Percentiles rank a stretch among this genome's conserved stretches.
phyloP scores from a whole-genome alignment of 1,140 invertebrate species.

The Trichonephila clavipes region DNA sequence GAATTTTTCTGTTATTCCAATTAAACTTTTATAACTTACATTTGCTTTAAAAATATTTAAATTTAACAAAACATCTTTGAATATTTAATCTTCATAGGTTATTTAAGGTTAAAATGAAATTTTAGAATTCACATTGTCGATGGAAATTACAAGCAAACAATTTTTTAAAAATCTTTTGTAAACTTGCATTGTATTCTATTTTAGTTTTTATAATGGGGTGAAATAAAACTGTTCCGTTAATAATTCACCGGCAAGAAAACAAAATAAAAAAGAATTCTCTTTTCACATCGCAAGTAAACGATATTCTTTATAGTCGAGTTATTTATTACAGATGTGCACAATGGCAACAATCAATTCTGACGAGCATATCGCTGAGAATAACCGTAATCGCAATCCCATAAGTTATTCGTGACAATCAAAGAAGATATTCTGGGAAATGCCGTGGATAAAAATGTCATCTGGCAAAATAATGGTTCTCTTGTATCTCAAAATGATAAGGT shows the following conservation, averaged over 20 bases:
- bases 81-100: too few species aligned
- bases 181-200: too few species aligned
- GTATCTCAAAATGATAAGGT: not conserved
- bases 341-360: constrained; percentile 31
- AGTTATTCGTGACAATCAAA: not conserved
- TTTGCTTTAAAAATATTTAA: too few species aligned
- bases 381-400: not conserved
- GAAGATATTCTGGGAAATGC: not conserved
- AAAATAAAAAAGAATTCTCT: not conserved
- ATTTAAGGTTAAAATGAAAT: too few species aligned
- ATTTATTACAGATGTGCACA: constrained; percentile 1
- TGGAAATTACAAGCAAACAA: too few species aligned
- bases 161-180: too few species aligned
- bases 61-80: too few species aligned
- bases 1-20: too few species aligned
- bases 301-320: not conserved
- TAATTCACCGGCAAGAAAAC: not conserved
- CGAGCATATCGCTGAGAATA: not conserved
- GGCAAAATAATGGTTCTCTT: not conserved
- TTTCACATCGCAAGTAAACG: not conserved
- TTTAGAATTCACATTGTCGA: too few species aligned
- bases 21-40: too few species aligned
- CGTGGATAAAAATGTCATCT: not conserved
- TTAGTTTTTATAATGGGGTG: too few species aligned
- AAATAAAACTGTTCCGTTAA: too few species aligned